Percentiles rank a stretch among this genome's conserved stretches.
phyloP scores from a whole-genome alignment of 2,888 invertebrate genomes.

The Ptilodon capucinus region DNA sequence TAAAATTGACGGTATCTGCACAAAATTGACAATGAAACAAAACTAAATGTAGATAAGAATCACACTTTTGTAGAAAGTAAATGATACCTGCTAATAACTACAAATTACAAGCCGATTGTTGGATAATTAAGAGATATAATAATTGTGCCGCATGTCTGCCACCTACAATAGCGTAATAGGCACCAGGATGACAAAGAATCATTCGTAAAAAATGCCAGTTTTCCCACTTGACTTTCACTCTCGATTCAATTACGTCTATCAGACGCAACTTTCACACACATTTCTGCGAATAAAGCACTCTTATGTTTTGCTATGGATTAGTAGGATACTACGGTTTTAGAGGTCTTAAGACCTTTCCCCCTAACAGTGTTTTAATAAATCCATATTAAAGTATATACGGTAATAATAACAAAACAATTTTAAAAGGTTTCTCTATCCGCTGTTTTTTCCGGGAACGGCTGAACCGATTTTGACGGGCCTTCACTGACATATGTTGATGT shows the following conservation, averaged over 20 bases:
- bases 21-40: not conserved
- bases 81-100: not conserved
- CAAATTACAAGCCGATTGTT: not conserved
- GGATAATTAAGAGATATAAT: slow-evolving; percentile 8
- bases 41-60: not conserved
- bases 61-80: slow-evolving; percentile 1
- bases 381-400: too few species aligned
- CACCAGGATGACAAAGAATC: slow-evolving; percentile 40
- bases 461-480: too few species aligned
- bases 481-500: too few species aligned
- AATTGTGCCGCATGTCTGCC: slow-evolving; percentile 8
- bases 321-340: too few species aligned
- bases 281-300: slow-evolving; percentile 33
- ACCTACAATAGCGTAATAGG: slow-evolving; percentile 21
- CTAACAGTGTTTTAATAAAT: too few species aligned
- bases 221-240: slow-evolving; percentile 67
- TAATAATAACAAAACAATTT: too few species aligned
- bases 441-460: too few species aligned
- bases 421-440: too few species aligned
- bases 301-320: slow-evolving; percentile 6
- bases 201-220: slow-evolving; percentile 36
- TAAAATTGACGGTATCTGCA: not conserved
- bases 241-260: slow-evolving; percentile 58
- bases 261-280: slow-evolving; percentile 61
- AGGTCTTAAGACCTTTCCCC: too few species aligned